Conservation (phyloP, 2,113 vertebrate genomes). For the Peucedramus taeniatus region DNA sequence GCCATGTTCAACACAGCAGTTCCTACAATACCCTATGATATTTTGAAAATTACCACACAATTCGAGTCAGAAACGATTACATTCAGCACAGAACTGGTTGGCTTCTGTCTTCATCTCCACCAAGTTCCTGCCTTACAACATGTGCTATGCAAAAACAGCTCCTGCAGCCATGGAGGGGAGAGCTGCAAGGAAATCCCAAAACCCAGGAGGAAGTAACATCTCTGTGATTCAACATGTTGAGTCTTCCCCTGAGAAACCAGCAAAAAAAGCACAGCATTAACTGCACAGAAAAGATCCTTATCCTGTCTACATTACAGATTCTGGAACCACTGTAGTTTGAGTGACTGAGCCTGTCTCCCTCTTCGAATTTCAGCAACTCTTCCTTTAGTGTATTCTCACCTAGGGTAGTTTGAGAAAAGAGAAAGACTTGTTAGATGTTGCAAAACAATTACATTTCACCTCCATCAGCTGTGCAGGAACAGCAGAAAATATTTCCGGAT, state of each 20-base stretch:
- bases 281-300: neutral
- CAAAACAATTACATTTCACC: neutral
- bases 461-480: neutral
- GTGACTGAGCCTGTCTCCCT: neutral
- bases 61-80: conserved; percentile 22
- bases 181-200: conserved; percentile 40
- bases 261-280: neutral
- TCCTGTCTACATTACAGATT: neutral
- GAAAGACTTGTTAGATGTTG: neutral
- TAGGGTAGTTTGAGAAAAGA: neutral
- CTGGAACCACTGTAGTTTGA: neutral
- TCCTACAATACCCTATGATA: neutral
- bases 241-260: neutral
- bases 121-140: neutral
- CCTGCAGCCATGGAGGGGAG: neutral
- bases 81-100: neutral
- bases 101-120: neutral
- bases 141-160: neutral
- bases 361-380: neutral
- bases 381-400: neutral
- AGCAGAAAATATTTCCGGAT: neutral
- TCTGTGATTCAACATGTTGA: neutral
- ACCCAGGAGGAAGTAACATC: neutral
- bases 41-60: neutral
- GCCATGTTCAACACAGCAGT: neutral